These are phyloP conservation scores for Colaptes auratus DNA, from an alignment of 2,113 vertebrate species.

Conservation along the genomic window DNA sequence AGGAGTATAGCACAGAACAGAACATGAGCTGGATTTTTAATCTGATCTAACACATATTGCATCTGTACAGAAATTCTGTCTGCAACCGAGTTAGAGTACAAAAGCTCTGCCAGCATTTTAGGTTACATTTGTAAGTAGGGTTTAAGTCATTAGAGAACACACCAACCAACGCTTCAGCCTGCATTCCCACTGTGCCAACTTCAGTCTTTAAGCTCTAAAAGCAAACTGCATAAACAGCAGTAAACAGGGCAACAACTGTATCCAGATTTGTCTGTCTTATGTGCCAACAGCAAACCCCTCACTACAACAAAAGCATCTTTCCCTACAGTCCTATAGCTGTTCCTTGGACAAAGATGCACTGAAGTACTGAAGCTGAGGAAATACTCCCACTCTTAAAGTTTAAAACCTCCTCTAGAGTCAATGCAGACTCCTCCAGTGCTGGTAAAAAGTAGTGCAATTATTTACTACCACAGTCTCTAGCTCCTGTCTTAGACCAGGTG, in stretches of 20 bases:
- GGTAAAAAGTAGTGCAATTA: not conserved
- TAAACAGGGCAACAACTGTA: not conserved
- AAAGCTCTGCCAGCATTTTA: not conserved
- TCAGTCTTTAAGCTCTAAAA: not conserved
- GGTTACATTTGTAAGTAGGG: not conserved
- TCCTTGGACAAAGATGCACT: not conserved
- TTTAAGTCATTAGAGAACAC: not conserved
- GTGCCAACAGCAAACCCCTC: not conserved
- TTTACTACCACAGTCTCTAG: not conserved
- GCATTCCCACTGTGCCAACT: not conserved
- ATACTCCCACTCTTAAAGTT: not conserved
- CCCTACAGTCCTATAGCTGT: not conserved
- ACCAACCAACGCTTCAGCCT: not conserved
- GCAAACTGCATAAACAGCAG: not conserved
- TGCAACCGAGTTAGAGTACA: not conserved
- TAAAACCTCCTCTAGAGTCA: not conserved
- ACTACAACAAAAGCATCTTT: not conserved
- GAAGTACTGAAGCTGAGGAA: not conserved
- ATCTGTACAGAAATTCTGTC: not conserved
- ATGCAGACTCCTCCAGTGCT: not conserved
- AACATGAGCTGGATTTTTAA: not conserved
- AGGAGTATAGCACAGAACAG: not conserved
- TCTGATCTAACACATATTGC: not conserved
- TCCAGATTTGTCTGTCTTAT: not conserved
- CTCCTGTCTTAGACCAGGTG: not conserved